Conservation (phyloP, 2,113 vertebrate species). For the Scolopax mira region DNA sequence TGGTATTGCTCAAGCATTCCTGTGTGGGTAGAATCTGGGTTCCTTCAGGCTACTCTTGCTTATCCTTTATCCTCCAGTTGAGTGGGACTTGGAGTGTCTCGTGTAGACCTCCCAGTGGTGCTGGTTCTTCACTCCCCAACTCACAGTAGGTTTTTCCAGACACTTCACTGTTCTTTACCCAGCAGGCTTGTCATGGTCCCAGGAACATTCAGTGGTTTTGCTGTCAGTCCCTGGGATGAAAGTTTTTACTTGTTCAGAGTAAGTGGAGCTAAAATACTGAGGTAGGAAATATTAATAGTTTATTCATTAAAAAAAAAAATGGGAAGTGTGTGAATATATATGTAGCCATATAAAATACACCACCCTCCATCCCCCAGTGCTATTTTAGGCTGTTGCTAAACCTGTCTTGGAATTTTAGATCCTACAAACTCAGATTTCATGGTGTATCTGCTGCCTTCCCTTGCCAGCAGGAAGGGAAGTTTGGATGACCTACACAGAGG, state of each 20-base stretch:
- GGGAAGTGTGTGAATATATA: not conserved
- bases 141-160: not conserved
- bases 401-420: not conserved
- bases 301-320: not conserved
- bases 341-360: not conserved
- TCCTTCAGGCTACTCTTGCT: not conserved
- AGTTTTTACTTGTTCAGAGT: not conserved
- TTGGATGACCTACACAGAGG: not conserved
- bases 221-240: not conserved
- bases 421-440: too few relatives aligned
- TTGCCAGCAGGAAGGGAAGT: not conserved
- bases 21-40: not conserved
- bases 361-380: not conserved
- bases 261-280: not conserved
- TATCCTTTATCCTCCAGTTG: not conserved
- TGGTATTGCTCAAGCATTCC: not conserved
- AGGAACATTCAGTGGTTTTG: not conserved
- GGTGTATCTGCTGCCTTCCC: not conserved
- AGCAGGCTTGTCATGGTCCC: not conserved
- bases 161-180: not conserved
- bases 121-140: not conserved
- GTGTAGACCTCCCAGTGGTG: not conserved
- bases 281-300: not conserved
- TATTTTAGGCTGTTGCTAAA: not conserved
- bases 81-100: not conserved